Percentiles rank a stretch among this genome's conserved stretches.
Conservation (phyloP, 2,888 invertebrate genomes). For the Malthinus flaveolus region DNA sequence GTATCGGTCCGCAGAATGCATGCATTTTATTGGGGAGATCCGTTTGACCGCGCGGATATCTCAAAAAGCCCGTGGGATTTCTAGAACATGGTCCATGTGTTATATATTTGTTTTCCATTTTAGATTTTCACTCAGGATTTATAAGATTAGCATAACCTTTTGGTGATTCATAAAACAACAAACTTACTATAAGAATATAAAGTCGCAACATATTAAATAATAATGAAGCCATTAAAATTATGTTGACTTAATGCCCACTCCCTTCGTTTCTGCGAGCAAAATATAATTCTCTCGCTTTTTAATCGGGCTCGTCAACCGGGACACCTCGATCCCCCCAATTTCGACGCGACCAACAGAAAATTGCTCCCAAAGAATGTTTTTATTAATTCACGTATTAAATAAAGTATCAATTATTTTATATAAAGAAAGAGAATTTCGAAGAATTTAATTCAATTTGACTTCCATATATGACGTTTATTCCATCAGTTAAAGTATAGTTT, state of each 20-base stretch:
- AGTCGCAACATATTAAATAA: slow-evolving; percentile 3
- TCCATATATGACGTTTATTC: slow-evolving; percentile 33
- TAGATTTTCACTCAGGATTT: slow-evolving; percentile 33
- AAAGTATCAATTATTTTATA: slow-evolving; percentile 2
- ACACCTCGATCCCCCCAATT: too few species aligned
- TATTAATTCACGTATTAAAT: not conserved
- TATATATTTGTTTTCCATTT: slow-evolving; percentile 34
- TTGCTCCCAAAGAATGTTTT: too few species aligned
- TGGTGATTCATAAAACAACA: slow-evolving; percentile 28
- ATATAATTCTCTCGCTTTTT: too few species aligned
- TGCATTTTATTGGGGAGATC: slow-evolving; percentile 34
- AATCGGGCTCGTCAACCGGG: too few species aligned
- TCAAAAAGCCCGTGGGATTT: slow-evolving; percentile 37
- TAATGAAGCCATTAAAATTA: slow-evolving; percentile 2
- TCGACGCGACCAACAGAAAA: too few species aligned
- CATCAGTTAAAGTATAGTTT: slow-evolving; percentile 31
- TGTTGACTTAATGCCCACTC: not conserved
- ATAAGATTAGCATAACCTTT: slow-evolving; percentile 29
- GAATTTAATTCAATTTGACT: slow-evolving; percentile 27
- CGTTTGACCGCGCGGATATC: slow-evolving; percentile 35
- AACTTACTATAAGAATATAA: slow-evolving; percentile 1
- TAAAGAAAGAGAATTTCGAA: slow-evolving; percentile 16
- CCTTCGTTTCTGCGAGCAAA: too few species aligned
- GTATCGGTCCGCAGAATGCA: slow-evolving; percentile 32
- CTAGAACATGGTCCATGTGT: slow-evolving; percentile 34